Conservation (phyloP, 2,113 vertebrate species). For the Paralichthys olivaceus region DNA sequence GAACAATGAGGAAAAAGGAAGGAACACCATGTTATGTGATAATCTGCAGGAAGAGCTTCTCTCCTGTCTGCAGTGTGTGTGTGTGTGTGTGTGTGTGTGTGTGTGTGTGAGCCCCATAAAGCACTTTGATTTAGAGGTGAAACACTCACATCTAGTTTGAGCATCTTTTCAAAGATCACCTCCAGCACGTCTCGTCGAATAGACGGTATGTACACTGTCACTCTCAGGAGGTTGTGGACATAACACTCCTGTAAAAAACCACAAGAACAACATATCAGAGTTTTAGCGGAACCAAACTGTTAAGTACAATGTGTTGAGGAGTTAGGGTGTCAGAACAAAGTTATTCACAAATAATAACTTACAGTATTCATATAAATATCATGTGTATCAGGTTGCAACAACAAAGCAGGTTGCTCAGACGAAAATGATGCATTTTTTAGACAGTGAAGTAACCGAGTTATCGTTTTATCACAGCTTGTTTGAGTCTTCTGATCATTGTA, state of each 20-base stretch:
- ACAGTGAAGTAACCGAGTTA: neutral
- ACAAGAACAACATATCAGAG: neutral
- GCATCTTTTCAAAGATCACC: slow-evolving; percentile 88
- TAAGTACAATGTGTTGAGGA: neutral
- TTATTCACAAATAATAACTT: neutral
- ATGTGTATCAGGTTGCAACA: neutral
- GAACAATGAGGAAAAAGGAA: too few species aligned
- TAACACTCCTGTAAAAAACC: slow-evolving; percentile 90
- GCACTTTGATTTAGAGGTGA: neutral
- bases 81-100: too few species aligned
- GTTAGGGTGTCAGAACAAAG: neutral
- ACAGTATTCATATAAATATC: neutral
- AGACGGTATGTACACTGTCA: slow-evolving; percentile 88
- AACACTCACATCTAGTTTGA: slow-evolving; percentile 92
- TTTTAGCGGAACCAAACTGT: neutral
- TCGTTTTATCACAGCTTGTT: neutral
- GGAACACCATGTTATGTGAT: too few species aligned
- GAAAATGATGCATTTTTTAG: too few species aligned
- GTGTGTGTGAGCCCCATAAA: neutral
- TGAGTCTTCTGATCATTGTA: neutral
- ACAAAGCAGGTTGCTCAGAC: too few species aligned
- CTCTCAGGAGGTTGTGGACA: slow-evolving; percentile 91
- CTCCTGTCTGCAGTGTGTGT: too few species aligned
- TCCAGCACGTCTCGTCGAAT: slow-evolving; percentile 91
- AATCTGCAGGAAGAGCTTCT: too few species aligned